Conservation (phyloP, 2,888 invertebrate genomes). For the Didymodactylos carnosus region DNA sequence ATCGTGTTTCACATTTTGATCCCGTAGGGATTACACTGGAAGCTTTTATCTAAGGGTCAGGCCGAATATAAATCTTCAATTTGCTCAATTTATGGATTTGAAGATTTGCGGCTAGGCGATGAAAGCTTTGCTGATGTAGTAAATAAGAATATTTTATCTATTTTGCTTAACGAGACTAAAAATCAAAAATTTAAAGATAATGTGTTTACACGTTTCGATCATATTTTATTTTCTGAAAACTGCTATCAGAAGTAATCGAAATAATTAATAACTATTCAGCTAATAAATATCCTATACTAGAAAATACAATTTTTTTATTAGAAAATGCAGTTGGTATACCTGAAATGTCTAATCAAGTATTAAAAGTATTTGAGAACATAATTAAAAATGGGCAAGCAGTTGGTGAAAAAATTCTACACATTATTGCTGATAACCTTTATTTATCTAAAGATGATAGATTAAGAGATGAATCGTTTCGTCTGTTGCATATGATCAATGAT, state of each 20-base stretch:
- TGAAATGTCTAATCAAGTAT: not conserved
- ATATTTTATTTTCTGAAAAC: not conserved
- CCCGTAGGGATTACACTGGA: too few relatives aligned
- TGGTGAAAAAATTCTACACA: not conserved
- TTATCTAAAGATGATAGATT: not conserved
- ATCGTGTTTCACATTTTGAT: too few relatives aligned
- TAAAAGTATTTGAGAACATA: not conserved
- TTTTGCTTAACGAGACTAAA: not conserved
- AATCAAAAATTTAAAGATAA: not conserved
- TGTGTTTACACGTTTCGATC: not conserved
- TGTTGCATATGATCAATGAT: not conserved
- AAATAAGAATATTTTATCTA: not conserved
- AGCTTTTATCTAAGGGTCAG: too few relatives aligned
- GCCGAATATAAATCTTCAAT: too few relatives aligned
- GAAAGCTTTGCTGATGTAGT: not conserved
- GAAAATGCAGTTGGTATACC: not conserved
- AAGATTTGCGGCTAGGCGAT: not conserved
- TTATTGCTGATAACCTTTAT: not conserved
- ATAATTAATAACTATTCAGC: not conserved
- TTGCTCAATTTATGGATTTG: not conserved
- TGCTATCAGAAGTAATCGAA: not conserved
- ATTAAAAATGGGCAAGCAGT: not conserved
- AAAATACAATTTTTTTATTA: not conserved
- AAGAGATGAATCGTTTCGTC: not conserved
- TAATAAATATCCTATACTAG: not conserved